Evolutionary conservation across 2,888 invertebrate genomes (phyloP), one percentile per base, ranked within the genome.

Genomic region (Amitus sp.): DNA sequence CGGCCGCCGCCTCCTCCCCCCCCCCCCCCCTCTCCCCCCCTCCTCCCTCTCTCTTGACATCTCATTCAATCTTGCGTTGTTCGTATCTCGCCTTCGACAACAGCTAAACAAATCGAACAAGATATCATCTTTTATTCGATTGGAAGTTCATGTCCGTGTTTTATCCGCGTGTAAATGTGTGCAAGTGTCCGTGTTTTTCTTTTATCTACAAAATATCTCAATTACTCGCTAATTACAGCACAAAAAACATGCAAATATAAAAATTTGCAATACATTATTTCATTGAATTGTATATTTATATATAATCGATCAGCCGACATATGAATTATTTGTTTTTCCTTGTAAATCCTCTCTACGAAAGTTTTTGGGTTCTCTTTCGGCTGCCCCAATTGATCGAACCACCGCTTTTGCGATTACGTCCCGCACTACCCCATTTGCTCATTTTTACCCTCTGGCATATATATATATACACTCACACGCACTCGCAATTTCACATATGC

Each of bases 151-250:
- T 45, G 45, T 39, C 17, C 42, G 42, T 42, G 18, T 17, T 7
- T 2, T 42, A 23, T 19, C 3, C 10, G 27, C 18, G 13, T 45
- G 27, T 45, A 23, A 12, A 4, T 45, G 45, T 43, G 45, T 45
- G 6, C 9, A 10, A 10, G 43, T 48, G 27, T 52, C n/a, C 17
- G 37, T 42, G 40, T 53, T 55, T 59, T 50, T 47, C 69, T 73
- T 77, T 80, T 80, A 80, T 80, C 80, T 80, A 80, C 80, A 79
- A 80, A 80, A 80, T 80, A 80, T 78, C 79, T 80, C 79, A 78
- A 78, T 80, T 79, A 79, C 77, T 80, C 75, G 80, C 79, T 79
- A 80, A 80, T 80, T 80, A 80, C 80, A 80, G 79, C 79, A 80
- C 79, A 79, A 73, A 79, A 58, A 79, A 80, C 79, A 80, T 80